Evolutionary conservation across 1,140 invertebrate species (phyloP), one percentile per base, ranked within the genome.

Genomic region (Diabrotica virgifera): DNA sequence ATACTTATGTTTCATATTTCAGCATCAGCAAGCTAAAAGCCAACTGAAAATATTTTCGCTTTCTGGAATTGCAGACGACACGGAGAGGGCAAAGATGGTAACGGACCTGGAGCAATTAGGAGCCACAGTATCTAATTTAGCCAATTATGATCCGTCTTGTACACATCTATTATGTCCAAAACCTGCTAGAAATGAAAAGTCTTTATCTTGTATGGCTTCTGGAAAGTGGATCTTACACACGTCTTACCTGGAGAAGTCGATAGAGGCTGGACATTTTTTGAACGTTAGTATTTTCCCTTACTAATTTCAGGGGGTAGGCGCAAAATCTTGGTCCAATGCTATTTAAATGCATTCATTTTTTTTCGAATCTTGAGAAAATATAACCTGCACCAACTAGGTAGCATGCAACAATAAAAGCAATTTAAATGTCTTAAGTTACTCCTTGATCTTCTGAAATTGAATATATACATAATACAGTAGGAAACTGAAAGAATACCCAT

Each of bases 151-250:
- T 76, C 73, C 79, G 0, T 76, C 76, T 0, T 86, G 87, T 53
- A 95, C 92, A 0, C 94, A 97, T 79, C 78, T 96, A 7, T 78
- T 97, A 35, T 89, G 90, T 64, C 79, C 86, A 14, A 86, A 85
- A 65, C 88, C 89, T 0, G 82, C 85, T 11, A 85, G 92, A 67
- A 95, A 92, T 76, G 94, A 96, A 82, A 95, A 95, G 80, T 85
- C 91, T 78, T 81, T 96, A 3, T 87, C 88, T 4, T 89, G 88
- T 69, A 86, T 96, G 46, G 93, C 94, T 0, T 84, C 89, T 0
- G 94, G 95, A 35, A 91, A 92, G 74, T 96, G 93, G 93, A 83
- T 96, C 3, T 76, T 96, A 7, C 89, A 93, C 74, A 84, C 86
- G 2, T 85, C 86, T 0, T 96, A 94, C 74, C 79, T 96, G 7